Evolutionary conservation across 2,797 vertebrate species (phyloP).

Genomic region (Mormyrops boulengeri): DNA sequence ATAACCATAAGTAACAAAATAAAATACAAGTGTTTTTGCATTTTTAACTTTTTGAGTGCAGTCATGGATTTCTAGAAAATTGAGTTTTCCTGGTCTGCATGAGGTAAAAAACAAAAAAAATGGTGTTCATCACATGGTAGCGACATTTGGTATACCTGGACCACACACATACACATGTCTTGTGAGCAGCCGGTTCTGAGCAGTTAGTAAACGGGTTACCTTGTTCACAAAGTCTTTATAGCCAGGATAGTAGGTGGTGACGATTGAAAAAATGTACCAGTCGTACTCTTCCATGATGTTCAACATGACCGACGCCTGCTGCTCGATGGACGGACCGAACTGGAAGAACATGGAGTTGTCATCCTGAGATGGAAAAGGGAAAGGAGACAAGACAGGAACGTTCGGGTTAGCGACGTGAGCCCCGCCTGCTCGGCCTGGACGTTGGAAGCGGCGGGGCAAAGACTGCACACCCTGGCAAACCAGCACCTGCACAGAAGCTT

Average conservation of each 20-base stretch:
- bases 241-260: conserved; percentile 96
- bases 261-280: conserved; percentile 99
- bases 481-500: conserved; percentile 17
- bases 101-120: too few species aligned
- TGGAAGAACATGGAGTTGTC: conserved; percentile 99
- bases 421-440: neutral
- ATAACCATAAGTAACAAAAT: too few species aligned
- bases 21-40: too few species aligned
- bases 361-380: conserved; percentile 66
- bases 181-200: neutral
- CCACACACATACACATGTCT: neutral
- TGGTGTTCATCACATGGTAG: too few species aligned
- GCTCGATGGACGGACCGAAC: conserved; percentile 95
- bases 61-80: too few species aligned
- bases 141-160: too few species aligned
- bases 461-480: conserved; percentile 22
- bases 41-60: too few species aligned
- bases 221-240: conserved; percentile 98
- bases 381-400: neutral
- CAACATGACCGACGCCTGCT: conserved; percentile 95
- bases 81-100: too few species aligned
- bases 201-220: conserved; percentile 50
- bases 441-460: neutral
- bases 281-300: conserved; percentile 99
- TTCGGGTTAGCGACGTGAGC: neutral